A percentile compares a stretch with the other conserved stretches of the same genome.
Evolutionary conservation across 1,140 invertebrate species (phyloP).

Genomic region (Philopotamus ludificatus): DNA sequence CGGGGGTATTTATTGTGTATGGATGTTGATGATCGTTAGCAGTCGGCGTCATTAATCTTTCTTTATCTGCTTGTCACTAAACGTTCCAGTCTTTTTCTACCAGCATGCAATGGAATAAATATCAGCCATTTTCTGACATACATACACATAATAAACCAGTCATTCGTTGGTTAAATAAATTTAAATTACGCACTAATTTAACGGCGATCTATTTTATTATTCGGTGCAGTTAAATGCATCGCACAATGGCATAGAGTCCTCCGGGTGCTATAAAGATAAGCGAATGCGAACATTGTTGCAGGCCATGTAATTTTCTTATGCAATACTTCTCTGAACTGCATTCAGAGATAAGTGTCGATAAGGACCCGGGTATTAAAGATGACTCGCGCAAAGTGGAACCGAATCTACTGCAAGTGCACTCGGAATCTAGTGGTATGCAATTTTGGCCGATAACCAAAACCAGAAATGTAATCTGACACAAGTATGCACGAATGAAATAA

Average conservation of each 20-base stretch:
- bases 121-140: neutral
- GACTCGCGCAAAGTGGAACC: neutral
- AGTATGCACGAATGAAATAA: neutral
- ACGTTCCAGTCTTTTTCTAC: conserved; percentile 29
- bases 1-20: too few species aligned
- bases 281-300: neutral
- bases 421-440: neutral
- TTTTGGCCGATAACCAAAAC: neutral
- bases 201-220: neutral
- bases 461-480: neutral
- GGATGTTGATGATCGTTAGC: conserved; percentile 28
- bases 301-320: neutral
- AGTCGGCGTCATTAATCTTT: conserved; percentile 38
- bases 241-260: neutral
- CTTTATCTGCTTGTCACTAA: conserved; percentile 39
- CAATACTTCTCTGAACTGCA: neutral
- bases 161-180: neutral
- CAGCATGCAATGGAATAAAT: conserved; percentile 33
- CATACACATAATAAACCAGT: neutral
- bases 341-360: conserved; percentile 10
- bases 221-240: neutral
- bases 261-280: conserved; percentile 2
- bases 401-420: neutral
- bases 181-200: neutral
- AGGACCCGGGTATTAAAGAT: neutral